phyloP scores from a whole-genome alignment of 2,797 vertebrate species.

The Choloepus didactylus region DNA sequence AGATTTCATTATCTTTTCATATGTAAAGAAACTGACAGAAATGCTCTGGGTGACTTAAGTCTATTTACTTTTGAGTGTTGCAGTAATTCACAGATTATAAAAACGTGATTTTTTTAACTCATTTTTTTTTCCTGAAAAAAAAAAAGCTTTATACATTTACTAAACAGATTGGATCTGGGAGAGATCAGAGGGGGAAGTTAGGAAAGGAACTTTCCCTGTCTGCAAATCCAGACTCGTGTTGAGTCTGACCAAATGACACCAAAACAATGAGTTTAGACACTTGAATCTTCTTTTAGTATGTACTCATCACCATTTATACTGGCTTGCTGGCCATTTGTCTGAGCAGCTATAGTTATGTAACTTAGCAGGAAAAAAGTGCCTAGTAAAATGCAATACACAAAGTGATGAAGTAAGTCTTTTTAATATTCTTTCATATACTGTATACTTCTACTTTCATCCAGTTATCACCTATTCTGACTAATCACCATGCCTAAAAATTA shows the following conservation, averaged over 20 bases:
- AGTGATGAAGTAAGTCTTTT: background rate
- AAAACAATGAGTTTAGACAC: background rate
- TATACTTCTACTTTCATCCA: background rate
- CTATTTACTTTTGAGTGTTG: background rate
- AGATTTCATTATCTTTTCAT: background rate
- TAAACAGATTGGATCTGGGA: background rate
- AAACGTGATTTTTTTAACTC: background rate
- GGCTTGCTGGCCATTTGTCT: background rate
- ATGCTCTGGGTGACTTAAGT: background rate
- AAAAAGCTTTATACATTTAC: constrained; percentile 1
- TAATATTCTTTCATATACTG: background rate
- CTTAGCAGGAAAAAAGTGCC: background rate
- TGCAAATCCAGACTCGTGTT: background rate
- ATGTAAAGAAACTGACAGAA: constrained; percentile 56
- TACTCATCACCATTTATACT: background rate
- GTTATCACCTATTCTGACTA: background rate
- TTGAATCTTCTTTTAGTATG: background rate
- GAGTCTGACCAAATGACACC: background rate
- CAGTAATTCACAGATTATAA: background rate
- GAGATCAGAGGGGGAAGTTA: background rate
- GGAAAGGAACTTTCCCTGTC: background rate
- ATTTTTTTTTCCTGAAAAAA: background rate
- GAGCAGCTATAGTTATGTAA: background rate
- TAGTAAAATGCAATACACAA: background rate
- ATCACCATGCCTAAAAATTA: background rate